phyloP scores from a whole-genome alignment of 2,113 vertebrate genomes.

The Cyanistes caeruleus region DNA sequence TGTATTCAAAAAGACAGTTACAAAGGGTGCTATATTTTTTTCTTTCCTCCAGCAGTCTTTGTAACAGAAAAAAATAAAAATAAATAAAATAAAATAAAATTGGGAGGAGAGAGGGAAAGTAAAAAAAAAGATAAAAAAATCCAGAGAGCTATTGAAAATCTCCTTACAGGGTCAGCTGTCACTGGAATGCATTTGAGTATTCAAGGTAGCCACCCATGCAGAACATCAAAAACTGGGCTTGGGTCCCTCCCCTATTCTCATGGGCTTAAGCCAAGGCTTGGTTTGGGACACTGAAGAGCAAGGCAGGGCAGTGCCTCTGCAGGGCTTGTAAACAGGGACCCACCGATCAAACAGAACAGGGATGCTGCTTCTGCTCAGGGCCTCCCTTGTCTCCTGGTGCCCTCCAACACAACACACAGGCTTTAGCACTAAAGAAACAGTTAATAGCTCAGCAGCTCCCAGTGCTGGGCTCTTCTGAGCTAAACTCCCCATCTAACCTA shows the following conservation, averaged over 20 bases:
- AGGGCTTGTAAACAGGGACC: slow-evolving; percentile 24
- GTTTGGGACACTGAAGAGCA: slow-evolving; percentile 32
- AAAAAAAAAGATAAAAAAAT: neutral
- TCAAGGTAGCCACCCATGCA: slow-evolving; percentile 79
- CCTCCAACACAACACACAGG: neutral
- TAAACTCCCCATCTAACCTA: neutral
- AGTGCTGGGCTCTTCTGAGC: neutral
- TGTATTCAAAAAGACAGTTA: slow-evolving; percentile 32
- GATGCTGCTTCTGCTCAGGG: neutral
- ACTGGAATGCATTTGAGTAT: slow-evolving; percentile 77
- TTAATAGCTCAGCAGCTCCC: neutral
- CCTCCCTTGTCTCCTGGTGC: neutral
- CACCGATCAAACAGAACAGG: neutral
- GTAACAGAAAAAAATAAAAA: neutral
- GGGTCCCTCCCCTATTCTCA: slow-evolving; percentile 68
- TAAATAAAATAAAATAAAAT: neutral
- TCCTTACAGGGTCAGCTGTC: slow-evolving; percentile 75
- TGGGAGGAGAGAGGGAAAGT: accelerated
- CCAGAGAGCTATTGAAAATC: slow-evolving; percentile 67
- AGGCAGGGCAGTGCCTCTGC: slow-evolving; percentile 32
- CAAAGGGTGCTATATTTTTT: neutral
- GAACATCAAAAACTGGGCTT: slow-evolving; percentile 81
- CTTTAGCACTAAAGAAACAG: neutral
- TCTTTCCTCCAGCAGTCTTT: neutral
- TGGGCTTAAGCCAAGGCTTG: slow-evolving; percentile 26